Evolutionary conservation across 2,797 vertebrate genomes (phyloP).

Genomic region (Peromyscus attwateri): DNA sequence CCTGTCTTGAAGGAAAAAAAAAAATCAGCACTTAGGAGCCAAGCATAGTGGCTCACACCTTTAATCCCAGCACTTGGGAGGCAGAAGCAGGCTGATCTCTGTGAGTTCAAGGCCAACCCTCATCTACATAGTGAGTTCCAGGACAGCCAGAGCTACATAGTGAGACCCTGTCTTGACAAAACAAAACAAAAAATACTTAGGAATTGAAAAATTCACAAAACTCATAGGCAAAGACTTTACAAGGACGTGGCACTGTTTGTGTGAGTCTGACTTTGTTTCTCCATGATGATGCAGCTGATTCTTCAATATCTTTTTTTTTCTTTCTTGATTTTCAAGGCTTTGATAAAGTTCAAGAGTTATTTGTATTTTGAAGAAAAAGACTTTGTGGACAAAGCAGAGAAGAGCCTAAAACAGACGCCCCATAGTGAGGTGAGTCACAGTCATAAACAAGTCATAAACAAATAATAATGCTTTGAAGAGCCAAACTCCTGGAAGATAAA

Average conservation of each 20-base stretch:
- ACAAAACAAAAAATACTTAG: not conserved
- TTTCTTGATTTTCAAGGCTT: slow-evolving; percentile 89
- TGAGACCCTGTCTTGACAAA: not conserved
- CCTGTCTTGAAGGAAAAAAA: too few relatives aligned
- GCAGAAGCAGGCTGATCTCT: not conserved
- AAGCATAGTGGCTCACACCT: not conserved
- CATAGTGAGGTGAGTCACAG: slow-evolving; percentile 92
- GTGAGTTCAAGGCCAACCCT: not conserved
- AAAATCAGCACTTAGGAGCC: not conserved
- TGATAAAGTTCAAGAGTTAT: slow-evolving; percentile 99
- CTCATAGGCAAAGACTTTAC: not conserved
- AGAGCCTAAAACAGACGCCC: slow-evolving; percentile 92
- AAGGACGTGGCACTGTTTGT: not conserved
- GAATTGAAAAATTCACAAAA: slow-evolving; percentile 29
- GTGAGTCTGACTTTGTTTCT: not conserved
- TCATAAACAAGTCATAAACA: too few relatives aligned
- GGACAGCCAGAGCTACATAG: not conserved
- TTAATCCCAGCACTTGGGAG: not conserved
- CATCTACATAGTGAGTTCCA: not conserved
- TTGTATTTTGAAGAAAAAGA: slow-evolving; percentile 99
- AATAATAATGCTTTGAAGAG: not conserved
- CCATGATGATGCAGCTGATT: not conserved
- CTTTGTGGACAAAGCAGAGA: slow-evolving; percentile 99
- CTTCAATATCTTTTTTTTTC: not conserved
- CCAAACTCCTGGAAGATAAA: not conserved